Evolutionary conservation across 2,797 vertebrate genomes (phyloP).

Genomic region (Psittacula echo): DNA sequence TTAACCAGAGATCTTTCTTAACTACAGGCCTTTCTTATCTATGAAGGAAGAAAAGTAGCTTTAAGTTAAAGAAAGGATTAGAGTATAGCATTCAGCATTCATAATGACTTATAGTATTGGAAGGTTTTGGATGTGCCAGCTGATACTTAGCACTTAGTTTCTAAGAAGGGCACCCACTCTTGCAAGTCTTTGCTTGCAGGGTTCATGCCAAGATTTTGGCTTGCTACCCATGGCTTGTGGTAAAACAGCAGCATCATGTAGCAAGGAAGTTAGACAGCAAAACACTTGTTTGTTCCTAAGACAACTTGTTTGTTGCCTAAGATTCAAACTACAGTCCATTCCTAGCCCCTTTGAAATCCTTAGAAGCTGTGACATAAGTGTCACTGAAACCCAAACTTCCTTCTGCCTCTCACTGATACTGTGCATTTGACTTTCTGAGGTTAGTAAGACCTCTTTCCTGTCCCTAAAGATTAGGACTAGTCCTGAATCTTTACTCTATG

Average conservation of each 20-base stretch:
- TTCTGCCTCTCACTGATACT: not conserved
- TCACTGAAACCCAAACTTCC: not conserved
- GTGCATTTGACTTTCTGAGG: rapidly evolving
- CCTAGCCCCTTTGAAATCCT: not conserved
- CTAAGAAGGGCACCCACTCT: not conserved
- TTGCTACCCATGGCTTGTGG: rapidly evolving
- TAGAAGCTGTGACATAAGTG: not conserved
- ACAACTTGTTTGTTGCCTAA: not conserved
- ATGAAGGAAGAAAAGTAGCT: not conserved
- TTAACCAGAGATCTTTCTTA: not conserved
- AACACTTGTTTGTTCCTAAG: not conserved
- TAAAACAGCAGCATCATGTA: not conserved
- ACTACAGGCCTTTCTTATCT: not conserved
- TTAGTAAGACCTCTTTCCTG: not conserved
- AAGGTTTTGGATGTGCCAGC: not conserved
- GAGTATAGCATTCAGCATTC: not conserved
- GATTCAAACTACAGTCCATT: not conserved
- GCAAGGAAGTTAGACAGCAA: rapidly evolving
- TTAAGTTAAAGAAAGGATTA: not conserved
- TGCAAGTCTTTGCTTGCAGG: not conserved
- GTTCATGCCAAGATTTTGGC: not conserved
- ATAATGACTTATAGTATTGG: not conserved
- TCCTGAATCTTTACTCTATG: not conserved
- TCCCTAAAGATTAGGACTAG: not conserved
- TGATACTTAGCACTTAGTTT: not conserved